These are phyloP conservation scores for Dicyrtomina minuta DNA, from an alignment of 2,888 invertebrate species.

Conservation along the genomic window DNA sequence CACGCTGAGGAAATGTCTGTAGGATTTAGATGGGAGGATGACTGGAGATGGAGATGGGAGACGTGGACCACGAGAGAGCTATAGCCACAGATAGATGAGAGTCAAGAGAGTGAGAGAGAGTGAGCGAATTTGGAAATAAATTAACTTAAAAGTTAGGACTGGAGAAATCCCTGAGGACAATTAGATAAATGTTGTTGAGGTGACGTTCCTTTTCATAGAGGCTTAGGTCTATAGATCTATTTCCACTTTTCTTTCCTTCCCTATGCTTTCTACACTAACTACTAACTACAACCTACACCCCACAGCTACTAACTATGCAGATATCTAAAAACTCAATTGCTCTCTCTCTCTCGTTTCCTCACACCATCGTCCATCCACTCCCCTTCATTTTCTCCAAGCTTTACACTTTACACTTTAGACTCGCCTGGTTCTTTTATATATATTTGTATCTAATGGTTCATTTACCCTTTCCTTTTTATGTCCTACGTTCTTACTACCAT, in stretches of 20 bases:
- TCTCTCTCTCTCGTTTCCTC: neutral
- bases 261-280: neutral
- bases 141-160: conserved; percentile 29
- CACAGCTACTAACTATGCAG: neutral
- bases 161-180: conserved; percentile 29
- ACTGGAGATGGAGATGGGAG: no score
- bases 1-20: no score
- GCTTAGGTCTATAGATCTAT: neutral
- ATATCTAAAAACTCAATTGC: neutral
- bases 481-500: no score
- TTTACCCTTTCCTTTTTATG: no score
- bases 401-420: no score
- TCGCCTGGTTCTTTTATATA: no score
- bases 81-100: neutral
- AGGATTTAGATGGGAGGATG: no score
- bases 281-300: neutral
- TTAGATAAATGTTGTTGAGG: conserved; percentile 34
- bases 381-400: neutral
- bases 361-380: neutral
- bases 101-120: neutral
- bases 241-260: neutral
- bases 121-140: conserved; percentile 28
- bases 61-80: no score
- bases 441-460: no score
- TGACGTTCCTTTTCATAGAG: conserved; percentile 11